phyloP scores from a whole-genome alignment of 2,888 invertebrate genomes.

The Cacoxenus indagator region DNA sequence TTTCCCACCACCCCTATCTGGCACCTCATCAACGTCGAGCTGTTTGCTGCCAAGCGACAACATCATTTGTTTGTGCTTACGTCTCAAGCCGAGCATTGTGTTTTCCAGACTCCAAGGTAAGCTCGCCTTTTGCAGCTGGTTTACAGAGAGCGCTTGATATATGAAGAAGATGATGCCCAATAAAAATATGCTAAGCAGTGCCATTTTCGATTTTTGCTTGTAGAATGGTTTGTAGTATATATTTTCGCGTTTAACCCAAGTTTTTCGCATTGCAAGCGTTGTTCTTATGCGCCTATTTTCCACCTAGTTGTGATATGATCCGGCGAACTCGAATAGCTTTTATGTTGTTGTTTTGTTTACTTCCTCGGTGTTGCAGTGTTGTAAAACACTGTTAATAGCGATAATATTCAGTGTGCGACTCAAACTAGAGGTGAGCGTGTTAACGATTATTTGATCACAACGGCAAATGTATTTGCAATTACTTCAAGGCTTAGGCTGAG shows the following conservation, averaged over 20 bases:
- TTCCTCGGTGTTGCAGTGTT: neutral
- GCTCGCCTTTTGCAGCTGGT: conserved; percentile 67
- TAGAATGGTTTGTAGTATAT: conserved; percentile 71
- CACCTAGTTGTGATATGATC: no score
- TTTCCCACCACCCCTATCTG: conserved; percentile 10
- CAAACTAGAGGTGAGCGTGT: no score
- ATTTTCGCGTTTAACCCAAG: conserved; percentile 70
- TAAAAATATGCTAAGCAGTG: conserved; percentile 67
- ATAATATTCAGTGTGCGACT: no score
- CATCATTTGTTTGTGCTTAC: conserved; percentile 53
- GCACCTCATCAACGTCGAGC: conserved; percentile 41
- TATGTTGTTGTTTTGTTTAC: neutral
- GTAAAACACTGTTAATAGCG: no score
- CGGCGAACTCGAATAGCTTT: neutral
- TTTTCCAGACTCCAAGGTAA: conserved; percentile 63
- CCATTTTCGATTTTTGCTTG: conserved; percentile 70
- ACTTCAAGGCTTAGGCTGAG: no score
- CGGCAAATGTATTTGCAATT: no score
- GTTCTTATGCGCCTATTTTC: neutral
- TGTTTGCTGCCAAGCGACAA: conserved; percentile 52
- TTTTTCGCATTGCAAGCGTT: conserved; percentile 57
- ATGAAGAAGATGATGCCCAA: conserved; percentile 68
- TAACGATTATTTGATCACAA: no score
- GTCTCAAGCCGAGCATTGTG: conserved; percentile 45
- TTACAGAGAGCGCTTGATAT: conserved; percentile 70